Percentiles rank a stretch among this genome's conserved stretches.
Conservation (phyloP, 2,113 vertebrate species). For the Rostratula benghalensis region DNA sequence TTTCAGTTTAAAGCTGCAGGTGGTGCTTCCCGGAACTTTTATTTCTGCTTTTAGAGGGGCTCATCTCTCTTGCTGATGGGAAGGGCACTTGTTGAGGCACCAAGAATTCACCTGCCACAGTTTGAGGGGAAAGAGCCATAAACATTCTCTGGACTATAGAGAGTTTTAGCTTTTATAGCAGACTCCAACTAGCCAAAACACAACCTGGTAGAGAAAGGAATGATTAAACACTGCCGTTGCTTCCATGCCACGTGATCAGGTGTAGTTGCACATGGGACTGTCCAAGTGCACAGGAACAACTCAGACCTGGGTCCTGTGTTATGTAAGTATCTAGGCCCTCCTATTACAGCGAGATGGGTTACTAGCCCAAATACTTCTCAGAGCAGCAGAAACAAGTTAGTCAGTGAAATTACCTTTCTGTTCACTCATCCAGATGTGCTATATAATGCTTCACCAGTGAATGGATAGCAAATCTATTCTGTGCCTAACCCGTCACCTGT, state of each 20-base stretch:
- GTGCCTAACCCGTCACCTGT: neutral
- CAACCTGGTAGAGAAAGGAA: neutral
- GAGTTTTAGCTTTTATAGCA: neutral
- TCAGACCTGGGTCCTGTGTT: neutral
- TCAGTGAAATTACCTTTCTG: neutral
- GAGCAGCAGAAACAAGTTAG: neutral
- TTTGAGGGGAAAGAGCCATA: neutral
- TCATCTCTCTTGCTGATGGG: accelerated
- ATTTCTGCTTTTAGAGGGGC: neutral
- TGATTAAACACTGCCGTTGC: neutral
- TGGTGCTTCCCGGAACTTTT: neutral
- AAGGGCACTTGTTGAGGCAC: neutral
- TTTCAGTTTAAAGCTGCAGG: neutral
- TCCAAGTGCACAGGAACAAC: neutral
- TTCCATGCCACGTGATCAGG: neutral
- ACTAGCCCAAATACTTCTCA: neutral
- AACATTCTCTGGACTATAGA: neutral
- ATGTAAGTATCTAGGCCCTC: neutral
- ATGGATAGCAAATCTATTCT: neutral
- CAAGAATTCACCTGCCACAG: neutral
- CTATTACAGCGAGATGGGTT: neutral
- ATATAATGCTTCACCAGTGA: neutral
- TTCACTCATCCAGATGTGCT: neutral
- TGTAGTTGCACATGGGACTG: neutral
- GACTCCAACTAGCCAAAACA: neutral